Conservation (phyloP, 2,113 vertebrate species). For the Ceratotherium simum region DNA sequence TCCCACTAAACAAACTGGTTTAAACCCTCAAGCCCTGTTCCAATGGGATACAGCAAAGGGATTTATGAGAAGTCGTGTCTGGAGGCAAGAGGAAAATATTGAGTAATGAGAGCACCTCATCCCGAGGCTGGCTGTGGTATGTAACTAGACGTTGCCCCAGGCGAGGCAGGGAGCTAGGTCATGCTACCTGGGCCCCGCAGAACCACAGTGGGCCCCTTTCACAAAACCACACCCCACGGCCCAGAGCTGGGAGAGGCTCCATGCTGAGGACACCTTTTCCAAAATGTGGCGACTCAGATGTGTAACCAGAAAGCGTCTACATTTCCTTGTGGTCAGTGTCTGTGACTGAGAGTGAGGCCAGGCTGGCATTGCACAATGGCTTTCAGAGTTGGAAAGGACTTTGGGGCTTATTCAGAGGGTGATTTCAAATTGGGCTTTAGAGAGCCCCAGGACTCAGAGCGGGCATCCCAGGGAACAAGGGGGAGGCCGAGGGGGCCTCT, state of each 20-base stretch:
- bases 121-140: conserved; percentile 70
- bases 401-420: background rate
- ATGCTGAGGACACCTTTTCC: conserved; percentile 26
- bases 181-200: background rate
- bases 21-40: conserved; percentile 60
- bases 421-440: background rate
- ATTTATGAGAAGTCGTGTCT: conserved; percentile 82
- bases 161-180: conserved; percentile 70
- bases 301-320: conserved; percentile 54
- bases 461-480: background rate
- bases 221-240: conserved; percentile 58
- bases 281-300: conserved; percentile 14
- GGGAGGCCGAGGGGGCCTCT: background rate
- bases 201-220: conserved; percentile 69
- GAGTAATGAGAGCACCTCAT: conserved; percentile 75
- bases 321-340: conserved; percentile 43
- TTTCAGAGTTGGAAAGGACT: background rate
- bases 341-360: conserved; percentile 19
- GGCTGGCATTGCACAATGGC: background rate
- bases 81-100: conserved; percentile 84
- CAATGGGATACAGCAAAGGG: conserved; percentile 60
- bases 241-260: background rate
- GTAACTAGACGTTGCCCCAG: conserved; percentile 48
- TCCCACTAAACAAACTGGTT: conserved; percentile 47
- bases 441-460: background rate